phyloP scores from a whole-genome alignment of 2,797 vertebrate genomes.

The Epinephelus coioides region DNA sequence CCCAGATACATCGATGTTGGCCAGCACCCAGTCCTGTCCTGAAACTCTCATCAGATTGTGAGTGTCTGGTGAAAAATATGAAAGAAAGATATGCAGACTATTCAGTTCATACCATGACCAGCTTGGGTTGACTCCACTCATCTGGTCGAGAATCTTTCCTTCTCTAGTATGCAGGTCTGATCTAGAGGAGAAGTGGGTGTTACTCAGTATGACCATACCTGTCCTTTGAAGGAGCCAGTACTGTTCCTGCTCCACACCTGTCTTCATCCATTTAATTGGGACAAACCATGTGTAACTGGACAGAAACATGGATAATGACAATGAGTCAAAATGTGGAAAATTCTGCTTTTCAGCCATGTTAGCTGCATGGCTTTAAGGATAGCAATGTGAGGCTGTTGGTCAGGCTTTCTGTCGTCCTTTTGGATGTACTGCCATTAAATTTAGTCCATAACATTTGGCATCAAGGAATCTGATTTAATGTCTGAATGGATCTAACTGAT shows the following conservation, averaged over 20 bases:
- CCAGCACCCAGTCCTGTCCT: constrained; percentile 85
- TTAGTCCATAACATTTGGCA: not conserved
- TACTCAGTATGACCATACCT: constrained; percentile 69
- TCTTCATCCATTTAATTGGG: constrained; percentile 88
- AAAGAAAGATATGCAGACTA: not conserved
- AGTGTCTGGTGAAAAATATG: constrained; percentile 32
- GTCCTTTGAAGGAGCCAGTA: constrained; percentile 86
- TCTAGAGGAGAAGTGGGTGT: not conserved
- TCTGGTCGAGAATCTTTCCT: not conserved
- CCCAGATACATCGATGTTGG: constrained; percentile 90
- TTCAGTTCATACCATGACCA: not conserved
- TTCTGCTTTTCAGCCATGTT: not conserved
- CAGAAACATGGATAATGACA: constrained; percentile 24
- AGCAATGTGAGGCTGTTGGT: not conserved
- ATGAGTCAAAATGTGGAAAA: not conserved
- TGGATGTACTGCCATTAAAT: not conserved
- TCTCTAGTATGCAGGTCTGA: not conserved
- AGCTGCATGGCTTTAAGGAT: not conserved
- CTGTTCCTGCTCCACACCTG: fast-evolving
- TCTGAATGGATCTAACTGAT: constrained; percentile 40
- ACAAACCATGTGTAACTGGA: constrained; percentile 92
- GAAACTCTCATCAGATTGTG: constrained; percentile 30
- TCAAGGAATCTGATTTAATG: not conserved
- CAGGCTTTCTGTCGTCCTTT: not conserved
- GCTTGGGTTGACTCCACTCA: not conserved